Percentiles rank a stretch among this genome's conserved stretches.
These are phyloP conservation scores for Tachypleus tridentatus DNA, from an alignment of 1,140 invertebrate genomes.

Conservation along the genomic window DNA sequence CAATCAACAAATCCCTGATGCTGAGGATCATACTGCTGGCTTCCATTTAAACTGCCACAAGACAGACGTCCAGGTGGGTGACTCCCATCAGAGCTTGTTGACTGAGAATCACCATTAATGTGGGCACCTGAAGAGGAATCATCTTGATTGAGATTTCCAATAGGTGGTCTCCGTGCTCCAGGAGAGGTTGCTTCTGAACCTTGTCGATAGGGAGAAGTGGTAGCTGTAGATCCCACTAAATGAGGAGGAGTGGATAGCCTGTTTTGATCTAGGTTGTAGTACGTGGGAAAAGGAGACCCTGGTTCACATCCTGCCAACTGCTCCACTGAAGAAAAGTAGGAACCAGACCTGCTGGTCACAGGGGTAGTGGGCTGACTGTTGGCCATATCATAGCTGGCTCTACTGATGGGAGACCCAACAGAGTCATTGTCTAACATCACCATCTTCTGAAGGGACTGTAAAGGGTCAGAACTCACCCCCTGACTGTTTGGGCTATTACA, in stretches of 20 bases:
- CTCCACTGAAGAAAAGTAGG: conserved; percentile 20
- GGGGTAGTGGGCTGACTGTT: conserved; percentile 10
- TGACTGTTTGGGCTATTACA: conserved; percentile 6
- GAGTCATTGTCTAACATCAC: conserved; percentile 25
- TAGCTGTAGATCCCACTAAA: conserved; percentile 14
- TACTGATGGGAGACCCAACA: conserved; percentile 13
- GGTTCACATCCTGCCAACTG: conserved; percentile 17
- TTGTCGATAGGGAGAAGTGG: conserved; percentile 12
- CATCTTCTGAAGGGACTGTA: conserved; percentile 30
- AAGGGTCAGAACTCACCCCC: conserved; percentile 19
- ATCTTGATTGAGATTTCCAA: too few species aligned
- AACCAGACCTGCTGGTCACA: conserved; percentile 9
- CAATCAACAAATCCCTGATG: too few species aligned
- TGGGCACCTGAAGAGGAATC: too few species aligned
- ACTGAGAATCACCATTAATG: too few species aligned
- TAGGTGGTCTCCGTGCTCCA: too few species aligned
- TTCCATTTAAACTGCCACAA: too few species aligned
- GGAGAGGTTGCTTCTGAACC: too few species aligned
- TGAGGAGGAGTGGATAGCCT: conserved; percentile 22
- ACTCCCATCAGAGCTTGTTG: too few species aligned
- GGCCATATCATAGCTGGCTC: conserved; percentile 20
- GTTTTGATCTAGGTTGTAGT: conserved; percentile 26
- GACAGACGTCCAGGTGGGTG: too few species aligned
- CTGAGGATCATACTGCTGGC: too few species aligned
- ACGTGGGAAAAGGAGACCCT: conserved; percentile 23